Evolutionary conservation across 2,113 vertebrate species (phyloP).

Genomic region (Axis porcinus): DNA sequence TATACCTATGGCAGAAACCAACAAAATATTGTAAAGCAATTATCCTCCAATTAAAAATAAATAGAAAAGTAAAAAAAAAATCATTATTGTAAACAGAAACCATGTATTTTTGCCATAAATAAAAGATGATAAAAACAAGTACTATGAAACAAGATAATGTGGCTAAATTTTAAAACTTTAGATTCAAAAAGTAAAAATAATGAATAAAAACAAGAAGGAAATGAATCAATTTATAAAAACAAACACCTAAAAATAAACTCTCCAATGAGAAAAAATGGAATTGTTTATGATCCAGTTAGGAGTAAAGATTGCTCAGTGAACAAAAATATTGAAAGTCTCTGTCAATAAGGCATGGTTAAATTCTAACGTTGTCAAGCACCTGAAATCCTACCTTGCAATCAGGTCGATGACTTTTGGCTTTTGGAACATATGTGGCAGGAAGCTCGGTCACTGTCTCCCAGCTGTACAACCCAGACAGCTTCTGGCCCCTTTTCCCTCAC

Average conservation of each 20-base stretch:
- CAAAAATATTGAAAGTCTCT: background rate
- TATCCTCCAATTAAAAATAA: background rate
- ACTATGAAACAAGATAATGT: background rate
- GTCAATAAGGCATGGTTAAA: conserved; percentile 2
- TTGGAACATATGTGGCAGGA: background rate
- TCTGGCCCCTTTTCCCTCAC: background rate
- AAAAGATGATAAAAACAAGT: conserved; percentile 1
- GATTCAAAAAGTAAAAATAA: background rate
- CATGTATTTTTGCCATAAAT: background rate
- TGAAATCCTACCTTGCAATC: background rate
- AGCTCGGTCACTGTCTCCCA: background rate
- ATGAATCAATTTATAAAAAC: background rate
- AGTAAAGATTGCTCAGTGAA: background rate
- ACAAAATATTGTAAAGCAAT: background rate
- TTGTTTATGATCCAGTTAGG: background rate
- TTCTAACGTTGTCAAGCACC: background rate
- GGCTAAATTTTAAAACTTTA: background rate
- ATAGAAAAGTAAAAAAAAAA: background rate
- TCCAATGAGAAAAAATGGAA: background rate
- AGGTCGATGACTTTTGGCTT: background rate
- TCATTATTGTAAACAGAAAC: background rate
- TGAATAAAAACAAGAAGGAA: background rate
- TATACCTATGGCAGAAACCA: background rate
- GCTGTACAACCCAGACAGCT: background rate
- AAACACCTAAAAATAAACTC: conserved; percentile 17